Evolutionary conservation across 2,113 vertebrate genomes (phyloP).

Genomic region (Tetrao urogallus): DNA sequence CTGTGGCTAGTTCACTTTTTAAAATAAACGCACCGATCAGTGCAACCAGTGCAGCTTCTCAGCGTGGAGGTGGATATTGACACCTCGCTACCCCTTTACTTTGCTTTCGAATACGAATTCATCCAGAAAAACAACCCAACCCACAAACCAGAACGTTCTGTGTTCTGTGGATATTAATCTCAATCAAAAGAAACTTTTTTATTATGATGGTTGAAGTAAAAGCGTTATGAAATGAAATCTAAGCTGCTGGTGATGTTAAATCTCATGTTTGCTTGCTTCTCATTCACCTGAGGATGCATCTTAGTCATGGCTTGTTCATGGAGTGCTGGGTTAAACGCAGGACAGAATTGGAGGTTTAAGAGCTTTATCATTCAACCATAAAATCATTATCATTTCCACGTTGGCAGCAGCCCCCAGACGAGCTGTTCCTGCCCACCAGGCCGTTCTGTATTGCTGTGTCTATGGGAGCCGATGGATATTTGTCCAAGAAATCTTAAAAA

Average conservation of each 20-base stretch:
- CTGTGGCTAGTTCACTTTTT: not conserved
- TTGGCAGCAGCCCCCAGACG: not conserved
- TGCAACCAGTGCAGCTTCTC: not conserved
- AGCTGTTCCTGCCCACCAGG: not conserved
- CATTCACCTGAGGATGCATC: not conserved
- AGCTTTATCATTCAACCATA: not conserved
- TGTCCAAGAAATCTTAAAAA: not conserved
- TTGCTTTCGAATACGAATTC: not conserved
- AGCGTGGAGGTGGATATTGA: not conserved
- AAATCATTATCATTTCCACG: not conserved
- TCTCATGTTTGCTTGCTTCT: not conserved
- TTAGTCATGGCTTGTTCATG: not conserved
- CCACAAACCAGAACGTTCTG: not conserved
- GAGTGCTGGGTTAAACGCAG: not conserved
- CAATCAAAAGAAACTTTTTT: not conserved
- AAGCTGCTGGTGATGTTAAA: not conserved
- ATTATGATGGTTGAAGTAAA: constrained; percentile 12
- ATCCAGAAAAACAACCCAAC: not conserved
- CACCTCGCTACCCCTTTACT: not conserved
- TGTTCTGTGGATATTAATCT: not conserved
- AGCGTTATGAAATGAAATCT: constrained; percentile 37
- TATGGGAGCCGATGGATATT: not conserved
- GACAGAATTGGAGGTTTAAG: not conserved
- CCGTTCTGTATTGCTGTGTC: not conserved
- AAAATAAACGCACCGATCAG: not conserved